Base-by-base conservation (phyloP, 1,140 invertebrate genomes). In the Tetramorium simillimum region DNA sequence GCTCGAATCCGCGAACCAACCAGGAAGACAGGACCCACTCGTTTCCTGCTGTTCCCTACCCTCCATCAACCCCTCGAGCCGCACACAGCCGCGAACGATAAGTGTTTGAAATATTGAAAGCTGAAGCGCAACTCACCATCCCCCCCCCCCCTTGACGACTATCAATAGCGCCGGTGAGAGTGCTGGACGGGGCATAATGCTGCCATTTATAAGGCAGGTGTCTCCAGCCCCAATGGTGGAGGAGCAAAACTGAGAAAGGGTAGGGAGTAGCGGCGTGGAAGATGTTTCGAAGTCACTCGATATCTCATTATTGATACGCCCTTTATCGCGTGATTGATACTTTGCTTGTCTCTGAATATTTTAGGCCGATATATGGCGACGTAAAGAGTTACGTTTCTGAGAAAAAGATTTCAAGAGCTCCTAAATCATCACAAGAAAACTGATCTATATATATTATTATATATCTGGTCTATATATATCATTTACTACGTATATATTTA, bases 21-120 rank as follows among this genome's bases (percentile, higher is more conserved):
- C 80, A 67, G 69, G 53, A 70, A 87, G 87, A 76, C 67, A 40
- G 37, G 86, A 75, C 56, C 33, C 37, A 76, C 16, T 75, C 75
- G 82, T 69, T 89, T 76, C 86, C 24, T 51, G 77, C 70, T 75
- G 28, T 46, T 24, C 63, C 18, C 56, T 21, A 53, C 81, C 51
- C 60, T 58, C 67, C 69, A 24, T 28, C 88, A 75, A 81, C 72
- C 86, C 28, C 76, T 72, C 69, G 63, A 80, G 46, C 49, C 43
- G 67, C 85, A 69, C 84, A 78, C 58, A 90, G 69, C 90, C 90
- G 89, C 86, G 84, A 82, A 93, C 94, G 94, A 95, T 95, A 95
- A 94, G 94, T 94, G 93, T 94, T 95, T 95, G 95, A 95, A 95
- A 95, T 95, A 95, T 95, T 94, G 94, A 95, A 95, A 94, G 93